phyloP scores from a whole-genome alignment of 2,797 vertebrate species.

The Ptychadena robeensis region DNA sequence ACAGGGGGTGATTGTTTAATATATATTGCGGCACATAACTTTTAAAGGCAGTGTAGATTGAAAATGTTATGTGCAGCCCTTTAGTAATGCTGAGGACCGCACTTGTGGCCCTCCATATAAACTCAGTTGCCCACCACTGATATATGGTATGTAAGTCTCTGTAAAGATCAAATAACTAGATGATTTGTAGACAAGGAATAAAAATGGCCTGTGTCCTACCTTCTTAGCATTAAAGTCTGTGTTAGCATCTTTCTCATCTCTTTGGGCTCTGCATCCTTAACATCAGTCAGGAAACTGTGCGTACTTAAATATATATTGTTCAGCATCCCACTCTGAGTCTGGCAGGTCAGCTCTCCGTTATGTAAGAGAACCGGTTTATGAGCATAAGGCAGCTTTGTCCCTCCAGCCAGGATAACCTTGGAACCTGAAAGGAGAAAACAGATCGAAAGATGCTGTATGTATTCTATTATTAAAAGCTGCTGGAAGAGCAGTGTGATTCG shows the following conservation, averaged over 20 bases:
- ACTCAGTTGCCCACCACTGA: no score
- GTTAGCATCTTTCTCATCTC: conserved; percentile 79
- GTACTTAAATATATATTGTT: conserved; percentile 84
- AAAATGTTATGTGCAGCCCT: no score
- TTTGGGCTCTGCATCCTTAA: conserved; percentile 63
- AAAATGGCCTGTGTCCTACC: conserved; percentile 72
- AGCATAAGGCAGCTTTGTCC: conserved; percentile 87
- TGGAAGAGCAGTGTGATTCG: background rate
- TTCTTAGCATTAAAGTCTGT: conserved; percentile 87
- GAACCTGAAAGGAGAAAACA: conserved; percentile 77
- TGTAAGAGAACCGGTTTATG: conserved; percentile 92
- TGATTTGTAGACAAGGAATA: no score
- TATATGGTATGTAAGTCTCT: no score
- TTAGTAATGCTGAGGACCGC: no score
- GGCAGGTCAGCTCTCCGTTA: conserved; percentile 93
- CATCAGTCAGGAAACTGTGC: conserved; percentile 83
- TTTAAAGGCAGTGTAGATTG: no score
- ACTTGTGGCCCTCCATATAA: no score
- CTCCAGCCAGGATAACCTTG: conserved; percentile 86
- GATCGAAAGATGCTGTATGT: no score
- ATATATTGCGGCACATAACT: no score
- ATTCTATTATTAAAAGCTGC: background rate
- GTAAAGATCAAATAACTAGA: no score
- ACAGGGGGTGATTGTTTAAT: no score
- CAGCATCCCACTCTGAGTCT: conserved; percentile 92